A percentile compares a stretch with the other conserved stretches of the same genome.
These are phyloP conservation scores for Rhagoletis zephyria DNA, from an alignment of 1,140 invertebrate genomes.

Conservation along the genomic window DNA sequence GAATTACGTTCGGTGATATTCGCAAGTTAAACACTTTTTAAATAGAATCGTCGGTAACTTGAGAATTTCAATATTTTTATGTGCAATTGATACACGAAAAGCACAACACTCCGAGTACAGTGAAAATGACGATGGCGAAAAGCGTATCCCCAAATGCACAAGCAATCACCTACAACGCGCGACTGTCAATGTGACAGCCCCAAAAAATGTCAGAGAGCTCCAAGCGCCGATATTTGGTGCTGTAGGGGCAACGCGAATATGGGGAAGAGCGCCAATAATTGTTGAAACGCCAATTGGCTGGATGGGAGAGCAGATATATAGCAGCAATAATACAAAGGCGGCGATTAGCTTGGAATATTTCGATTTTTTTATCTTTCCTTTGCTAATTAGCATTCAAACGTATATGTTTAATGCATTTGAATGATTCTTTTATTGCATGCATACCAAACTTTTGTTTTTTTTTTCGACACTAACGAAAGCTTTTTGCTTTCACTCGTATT, in stretches of 20 bases:
- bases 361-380: too few relatives aligned
- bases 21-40: background rate
- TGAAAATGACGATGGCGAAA: conserved; percentile 5
- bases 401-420: too few relatives aligned
- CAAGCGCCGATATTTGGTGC: conserved; percentile 2
- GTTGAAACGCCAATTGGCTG: background rate
- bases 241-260: background rate
- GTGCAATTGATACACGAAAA: background rate
- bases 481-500: too few relatives aligned
- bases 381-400: too few relatives aligned
- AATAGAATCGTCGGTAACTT: too few relatives aligned
- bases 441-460: too few relatives aligned
- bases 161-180: conserved; percentile 55
- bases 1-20: background rate
- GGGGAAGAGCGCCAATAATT: background rate
- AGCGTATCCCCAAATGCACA: conserved; percentile 40
- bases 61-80: background rate
- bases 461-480: too few relatives aligned
- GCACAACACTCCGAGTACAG: background rate
- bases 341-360: background rate
- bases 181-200: conserved; percentile 55
- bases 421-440: too few relatives aligned
- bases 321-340: background rate
- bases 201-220: conserved; percentile 30
- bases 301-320: background rate